These are phyloP conservation scores for Apodemus speciosus DNA, from an alignment of 2,113 vertebrate species.

Conservation along the genomic window DNA sequence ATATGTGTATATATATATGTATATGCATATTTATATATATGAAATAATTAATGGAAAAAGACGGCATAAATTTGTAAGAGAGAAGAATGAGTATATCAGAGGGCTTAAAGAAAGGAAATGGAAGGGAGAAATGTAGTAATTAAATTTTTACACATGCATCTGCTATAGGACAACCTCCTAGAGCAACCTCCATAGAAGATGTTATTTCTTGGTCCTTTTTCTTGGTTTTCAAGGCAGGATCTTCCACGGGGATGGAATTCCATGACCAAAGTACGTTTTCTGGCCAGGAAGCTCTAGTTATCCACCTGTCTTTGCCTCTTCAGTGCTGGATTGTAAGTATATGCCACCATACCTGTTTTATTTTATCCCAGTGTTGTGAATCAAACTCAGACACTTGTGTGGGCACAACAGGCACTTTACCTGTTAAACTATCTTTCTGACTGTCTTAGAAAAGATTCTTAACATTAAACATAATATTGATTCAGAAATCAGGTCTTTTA, in stretches of 20 bases:
- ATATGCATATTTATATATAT: background rate
- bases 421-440: background rate
- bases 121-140: background rate
- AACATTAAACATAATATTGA: constrained; percentile 19
- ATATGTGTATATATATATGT: background rate
- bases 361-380: background rate
- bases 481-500: constrained; percentile 25
- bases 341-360: background rate
- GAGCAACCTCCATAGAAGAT: no score
- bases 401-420: background rate
- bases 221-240: background rate
- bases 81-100: background rate
- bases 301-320: background rate
- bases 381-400: background rate
- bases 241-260: no score
- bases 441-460: background rate
- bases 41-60: background rate
- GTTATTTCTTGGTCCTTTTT: no score
- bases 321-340: background rate
- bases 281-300: no score
- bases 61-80: background rate
- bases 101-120: background rate
- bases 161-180: background rate
- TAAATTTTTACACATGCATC: background rate
- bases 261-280: background rate